These are phyloP conservation scores for Danio choprae DNA, from an alignment of 2,797 vertebrate genomes.

Conservation along the genomic window DNA sequence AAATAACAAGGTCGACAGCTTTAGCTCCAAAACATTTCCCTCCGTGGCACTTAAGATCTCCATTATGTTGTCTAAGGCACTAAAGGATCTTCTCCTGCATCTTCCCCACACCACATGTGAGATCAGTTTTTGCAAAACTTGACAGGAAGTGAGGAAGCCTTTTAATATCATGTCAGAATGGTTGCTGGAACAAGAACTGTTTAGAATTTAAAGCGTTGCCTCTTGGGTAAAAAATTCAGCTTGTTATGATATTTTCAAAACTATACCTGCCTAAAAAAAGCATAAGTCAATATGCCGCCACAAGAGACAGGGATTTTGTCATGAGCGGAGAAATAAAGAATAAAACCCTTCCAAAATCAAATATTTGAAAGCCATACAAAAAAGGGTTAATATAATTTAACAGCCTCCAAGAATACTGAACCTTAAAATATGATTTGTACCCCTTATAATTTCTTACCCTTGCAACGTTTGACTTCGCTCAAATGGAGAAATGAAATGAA, in stretches of 20 bases:
- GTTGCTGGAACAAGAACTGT: constrained; percentile 51
- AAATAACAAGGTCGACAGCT: constrained; percentile 74
- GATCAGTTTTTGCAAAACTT: constrained; percentile 66
- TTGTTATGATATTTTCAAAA: constrained; percentile 48
- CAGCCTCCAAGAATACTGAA: constrained; percentile 73
- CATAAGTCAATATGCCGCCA: constrained; percentile 37
- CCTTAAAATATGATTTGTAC: constrained; percentile 80
- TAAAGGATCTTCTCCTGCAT: constrained; percentile 70
- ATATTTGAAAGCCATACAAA: constrained; percentile 63
- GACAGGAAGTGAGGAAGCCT: constrained; percentile 64
- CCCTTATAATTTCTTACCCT: constrained; percentile 76
- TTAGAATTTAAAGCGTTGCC: constrained; percentile 53
- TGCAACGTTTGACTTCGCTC: constrained; percentile 73
- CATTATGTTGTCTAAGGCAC: constrained; percentile 70
- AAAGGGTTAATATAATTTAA: constrained; percentile 60
- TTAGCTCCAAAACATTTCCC: constrained; percentile 73
- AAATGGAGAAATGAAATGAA: constrained; percentile 77
- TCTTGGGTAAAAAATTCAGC: constrained; percentile 47
- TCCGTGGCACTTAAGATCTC: constrained; percentile 73
- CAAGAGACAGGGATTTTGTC: constrained; percentile 17
- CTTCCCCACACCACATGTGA: constrained; percentile 68
- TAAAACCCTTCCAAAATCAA: constrained; percentile 60
- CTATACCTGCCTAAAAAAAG: constrained; percentile 45
- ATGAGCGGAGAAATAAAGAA: constrained; percentile 43
- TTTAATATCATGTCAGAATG: constrained; percentile 60